A percentile compares a stretch with the other conserved stretches of the same genome.
Evolutionary conservation across 2,888 invertebrate genomes (phyloP).

Genomic region (Caenorhabditis sp.): DNA sequence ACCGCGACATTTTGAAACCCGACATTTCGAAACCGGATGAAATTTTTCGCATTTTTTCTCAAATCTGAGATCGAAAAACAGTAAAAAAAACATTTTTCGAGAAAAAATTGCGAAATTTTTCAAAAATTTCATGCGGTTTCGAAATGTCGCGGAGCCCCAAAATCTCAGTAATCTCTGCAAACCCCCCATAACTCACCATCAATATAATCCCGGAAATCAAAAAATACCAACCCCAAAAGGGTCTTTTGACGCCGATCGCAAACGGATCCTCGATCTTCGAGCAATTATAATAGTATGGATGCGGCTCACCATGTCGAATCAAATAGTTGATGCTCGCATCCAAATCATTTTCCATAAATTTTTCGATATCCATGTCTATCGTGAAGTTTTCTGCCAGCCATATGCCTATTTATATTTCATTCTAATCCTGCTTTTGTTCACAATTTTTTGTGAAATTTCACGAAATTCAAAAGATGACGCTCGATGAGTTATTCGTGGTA

Average conservation of each 20-base stretch:
- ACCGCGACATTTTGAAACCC: too few species aligned
- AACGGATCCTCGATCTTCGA: conserved; percentile 8
- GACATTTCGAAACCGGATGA: too few species aligned
- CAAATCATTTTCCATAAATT: conserved; percentile 13
- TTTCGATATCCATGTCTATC: background rate
- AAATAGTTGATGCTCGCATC: conserved; percentile 26
- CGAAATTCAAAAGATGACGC: background rate
- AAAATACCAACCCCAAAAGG: conserved; percentile 24
- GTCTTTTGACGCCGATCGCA: conserved; percentile 11
- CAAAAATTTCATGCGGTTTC: too few species aligned
- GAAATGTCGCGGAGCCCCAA: too few species aligned
- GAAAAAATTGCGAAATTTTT: too few species aligned
- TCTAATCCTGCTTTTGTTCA: too few species aligned
- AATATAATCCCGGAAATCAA: conserved; percentile 10
- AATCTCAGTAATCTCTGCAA: too few species aligned
- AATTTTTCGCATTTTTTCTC: too few species aligned
- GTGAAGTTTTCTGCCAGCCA: too few species aligned
- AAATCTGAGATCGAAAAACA: too few species aligned
- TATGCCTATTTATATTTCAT: too few species aligned
- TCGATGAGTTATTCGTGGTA: background rate
- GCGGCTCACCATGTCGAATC: conserved; percentile 21
- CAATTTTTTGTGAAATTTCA: background rate
- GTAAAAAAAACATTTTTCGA: too few species aligned
- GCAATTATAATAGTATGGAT: conserved; percentile 29
- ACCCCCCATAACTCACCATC: conserved; percentile 23